Evolutionary conservation across 2,113 vertebrate species (phyloP).

Genomic region (Podarcis muralis): DNA sequence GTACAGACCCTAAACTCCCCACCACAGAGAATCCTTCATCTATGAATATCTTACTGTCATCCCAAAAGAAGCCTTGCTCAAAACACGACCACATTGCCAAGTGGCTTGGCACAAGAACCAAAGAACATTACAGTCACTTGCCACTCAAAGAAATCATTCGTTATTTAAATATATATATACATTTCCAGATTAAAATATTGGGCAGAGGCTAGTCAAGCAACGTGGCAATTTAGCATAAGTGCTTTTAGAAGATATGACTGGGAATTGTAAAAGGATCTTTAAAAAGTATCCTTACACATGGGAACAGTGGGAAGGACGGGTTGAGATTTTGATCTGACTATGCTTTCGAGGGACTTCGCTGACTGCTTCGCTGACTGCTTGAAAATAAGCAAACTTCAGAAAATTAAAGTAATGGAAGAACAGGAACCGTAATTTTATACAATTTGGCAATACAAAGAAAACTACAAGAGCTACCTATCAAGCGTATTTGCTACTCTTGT

Average conservation of each 20-base stretch:
- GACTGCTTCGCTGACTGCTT: not conserved
- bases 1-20: not conserved
- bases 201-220: not conserved
- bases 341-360: slow-evolving; percentile 23
- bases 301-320: slow-evolving; percentile 29
- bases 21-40: not conserved
- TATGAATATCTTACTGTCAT: not conserved
- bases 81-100: not conserved
- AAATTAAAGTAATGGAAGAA: not conserved
- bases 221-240: not conserved
- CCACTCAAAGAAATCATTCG: not conserved
- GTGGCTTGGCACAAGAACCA: not conserved
- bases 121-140: not conserved
- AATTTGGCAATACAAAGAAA: slow-evolving; percentile 37
- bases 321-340: slow-evolving; percentile 36
- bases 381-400: slow-evolving; percentile 12
- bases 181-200: not conserved
- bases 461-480: slow-evolving; percentile 4
- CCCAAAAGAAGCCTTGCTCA: not conserved
- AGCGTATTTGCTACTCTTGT: not conserved
- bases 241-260: not conserved
- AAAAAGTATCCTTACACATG: slow-evolving; percentile 30
- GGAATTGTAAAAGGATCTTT: slow-evolving; percentile 17
- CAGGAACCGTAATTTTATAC: slow-evolving; percentile 12
- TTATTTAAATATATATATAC: not conserved